Evolutionary conservation across 2,797 vertebrate genomes (phyloP), one percentile per base, ranked within the genome.

Genomic region (Morus bassanus): DNA sequence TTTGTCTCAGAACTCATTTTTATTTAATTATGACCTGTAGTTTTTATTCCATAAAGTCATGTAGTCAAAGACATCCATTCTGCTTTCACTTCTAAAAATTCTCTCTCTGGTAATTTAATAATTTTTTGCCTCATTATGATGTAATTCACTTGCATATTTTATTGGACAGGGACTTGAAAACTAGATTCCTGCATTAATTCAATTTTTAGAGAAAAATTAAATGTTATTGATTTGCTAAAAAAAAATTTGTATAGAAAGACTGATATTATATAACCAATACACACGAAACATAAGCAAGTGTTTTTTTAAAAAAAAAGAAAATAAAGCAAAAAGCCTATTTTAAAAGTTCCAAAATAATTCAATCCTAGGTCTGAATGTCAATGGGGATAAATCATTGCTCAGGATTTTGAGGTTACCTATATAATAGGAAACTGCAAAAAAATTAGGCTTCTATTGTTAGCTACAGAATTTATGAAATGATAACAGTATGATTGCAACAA

Each of bases 381-480:
- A 8, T 73, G 39, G 8, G 33, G 24, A 81, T 83, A 93, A 90
- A 83, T 46, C 2, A 2, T 48, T 85, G 21, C 43, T 90, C 31
- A 72, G 25, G 46, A 82, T 12, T 56, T 50, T 69, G 48, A 89
- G 21, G 12, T 60, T 91, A 91, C 73, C 67, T 83, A 10, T 46
- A 53, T 51, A 85, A 67, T 63, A 65, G 10, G 15, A 94, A 92
- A 87, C 13, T 63, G 45, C 2, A 91, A 74, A 83, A 73, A 65
- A 76, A 14, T 10, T 24, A 83, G 23, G 4, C 13, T 85, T 81
- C 30, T 88, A 51, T 68, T 73, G 7, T 83, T 90, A 93, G 23
- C 23, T 90, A n/a, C 45, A 81, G 33, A 83, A 95, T 95, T 86
- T 91, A 78, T 94, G 39, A 91, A 89, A 95, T 64, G 3, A 53